Conservation (phyloP, 1,140 invertebrate genomes). For the Uloborus diversus region DNA sequence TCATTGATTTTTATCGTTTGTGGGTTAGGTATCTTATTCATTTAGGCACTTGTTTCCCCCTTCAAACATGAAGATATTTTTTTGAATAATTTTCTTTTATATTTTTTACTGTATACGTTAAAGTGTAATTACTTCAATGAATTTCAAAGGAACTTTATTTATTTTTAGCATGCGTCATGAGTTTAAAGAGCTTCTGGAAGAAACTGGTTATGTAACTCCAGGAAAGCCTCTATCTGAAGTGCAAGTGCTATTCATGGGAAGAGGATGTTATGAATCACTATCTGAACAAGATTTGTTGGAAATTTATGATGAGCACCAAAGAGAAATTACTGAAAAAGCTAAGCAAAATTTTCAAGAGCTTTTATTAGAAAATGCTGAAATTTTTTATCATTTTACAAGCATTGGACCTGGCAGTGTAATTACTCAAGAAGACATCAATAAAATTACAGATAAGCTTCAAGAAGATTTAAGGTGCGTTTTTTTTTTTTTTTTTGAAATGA, state of each 20-base stretch:
- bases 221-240: conserved; percentile 93
- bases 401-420: conserved; percentile 88
- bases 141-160: no score
- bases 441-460: conserved; percentile 89
- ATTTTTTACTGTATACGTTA: no score
- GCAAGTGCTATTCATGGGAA: conserved; percentile 90
- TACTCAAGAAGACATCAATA: conserved; percentile 92
- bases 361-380: conserved; percentile 89
- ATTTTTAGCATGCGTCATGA: conserved; percentile 74
- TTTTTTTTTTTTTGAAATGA: not conserved
- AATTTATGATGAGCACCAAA: conserved; percentile 95
- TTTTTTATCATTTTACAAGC: conserved; percentile 93
- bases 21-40: no score
- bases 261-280: conserved; percentile 92
- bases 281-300: conserved; percentile 88
- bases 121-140: no score
- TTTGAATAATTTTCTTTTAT: conserved; percentile 44
- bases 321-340: conserved; percentile 88
- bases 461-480: conserved; percentile 86
- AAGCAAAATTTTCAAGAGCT: conserved; percentile 94
- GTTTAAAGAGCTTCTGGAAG: conserved; percentile 92
- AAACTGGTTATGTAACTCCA: conserved; percentile 90
- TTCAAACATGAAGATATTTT: conserved; percentile 9
- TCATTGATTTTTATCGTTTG: no score
- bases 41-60: no score